Conservation (phyloP, 37 sponge, comb jelly and placozoan genomes). For the Chondrilla cf. caribensis region DNA sequence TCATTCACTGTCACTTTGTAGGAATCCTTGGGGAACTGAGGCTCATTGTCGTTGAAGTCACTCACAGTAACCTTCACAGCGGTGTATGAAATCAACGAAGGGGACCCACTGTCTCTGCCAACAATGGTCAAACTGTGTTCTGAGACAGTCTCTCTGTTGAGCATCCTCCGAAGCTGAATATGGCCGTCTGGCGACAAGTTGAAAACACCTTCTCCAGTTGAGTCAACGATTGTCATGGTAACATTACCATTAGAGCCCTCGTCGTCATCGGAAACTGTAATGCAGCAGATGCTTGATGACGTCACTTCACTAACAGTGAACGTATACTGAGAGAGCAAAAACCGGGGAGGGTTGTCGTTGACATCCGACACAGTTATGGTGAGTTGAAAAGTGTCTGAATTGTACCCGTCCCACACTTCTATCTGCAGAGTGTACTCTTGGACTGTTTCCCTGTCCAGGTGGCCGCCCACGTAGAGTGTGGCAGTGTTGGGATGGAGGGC, state of each 20-base stretch:
- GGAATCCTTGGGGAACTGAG: constrained; percentile 13
- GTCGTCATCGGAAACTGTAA: constrained; percentile 37
- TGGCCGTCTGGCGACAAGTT: neutral
- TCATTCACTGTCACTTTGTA: constrained; percentile 27
- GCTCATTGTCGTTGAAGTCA: constrained; percentile 66
- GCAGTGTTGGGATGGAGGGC: constrained; percentile 53
- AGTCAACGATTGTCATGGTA: constrained; percentile 18
- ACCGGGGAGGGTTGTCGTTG: constrained; percentile 55
- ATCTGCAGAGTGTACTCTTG: constrained; percentile 1
- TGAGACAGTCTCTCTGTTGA: constrained; percentile 28
- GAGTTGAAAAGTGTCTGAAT: neutral
- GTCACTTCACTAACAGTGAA: constrained; percentile 14
- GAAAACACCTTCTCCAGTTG: constrained; percentile 38
- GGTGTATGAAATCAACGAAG: neutral
- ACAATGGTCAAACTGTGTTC: constrained; percentile 18
- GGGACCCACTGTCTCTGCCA: constrained; percentile 33
- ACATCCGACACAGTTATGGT: constrained; percentile 32
- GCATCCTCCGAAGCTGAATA: neutral
- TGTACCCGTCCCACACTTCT: constrained; percentile 8
- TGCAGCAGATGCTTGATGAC: neutral
- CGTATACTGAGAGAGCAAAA: constrained; percentile 15
- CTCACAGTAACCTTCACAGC: constrained; percentile 22
- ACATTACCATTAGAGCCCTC: constrained; percentile 31
- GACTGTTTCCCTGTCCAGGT: constrained; percentile 19
- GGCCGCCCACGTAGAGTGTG: constrained; percentile 33